Evolutionary conservation across 2,888 invertebrate species (phyloP), one percentile per base, ranked within the genome.

Genomic region (Antheraea assamensis): DNA sequence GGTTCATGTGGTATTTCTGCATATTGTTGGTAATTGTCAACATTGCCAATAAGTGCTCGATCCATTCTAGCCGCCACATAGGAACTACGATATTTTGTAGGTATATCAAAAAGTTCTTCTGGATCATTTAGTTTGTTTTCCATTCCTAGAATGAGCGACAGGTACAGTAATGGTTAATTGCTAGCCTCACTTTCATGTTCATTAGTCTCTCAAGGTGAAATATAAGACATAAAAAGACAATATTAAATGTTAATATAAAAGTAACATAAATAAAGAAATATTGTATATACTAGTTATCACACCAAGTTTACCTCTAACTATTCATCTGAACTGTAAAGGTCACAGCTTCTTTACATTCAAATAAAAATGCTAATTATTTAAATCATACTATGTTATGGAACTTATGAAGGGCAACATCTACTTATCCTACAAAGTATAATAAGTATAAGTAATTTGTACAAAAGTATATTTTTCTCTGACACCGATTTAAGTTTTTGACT

Each of bases 31-130:
- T 90, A 94, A 79, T 88, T 88, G 81, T 95, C 95, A 73, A 93
- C 88, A 85, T 95, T 95, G 55, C 95, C 95, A 76, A 95, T 92
- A 21, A 96, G 88, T 1, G 95, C 95, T 77, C 93, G 91, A 79
- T 95, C 95, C 84, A 96, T 95, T 85, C 95, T 94, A 47, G 93
- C 94, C 78, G 96, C 96, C 8, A 97, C 93, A 83, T 95, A 93
- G 4, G 95, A 92, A 78, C 96, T 96, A 75, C 95, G 95, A 76
- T 97, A 92, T 71, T 95, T 91, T 35, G 95, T 94, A 0, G 98
- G 98, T 73, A 98, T 90, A 87, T 98, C 98, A 90, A 97, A 98
- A 0, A 98, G 91, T 88, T 98, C 98, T 82, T 98, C 98, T 0
- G 97, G 93, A 81, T 96, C 96, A 78, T 95, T 95, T 58, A 99